phyloP scores from a whole-genome alignment of 2,888 invertebrate species.

The Philaethria dido region DNA sequence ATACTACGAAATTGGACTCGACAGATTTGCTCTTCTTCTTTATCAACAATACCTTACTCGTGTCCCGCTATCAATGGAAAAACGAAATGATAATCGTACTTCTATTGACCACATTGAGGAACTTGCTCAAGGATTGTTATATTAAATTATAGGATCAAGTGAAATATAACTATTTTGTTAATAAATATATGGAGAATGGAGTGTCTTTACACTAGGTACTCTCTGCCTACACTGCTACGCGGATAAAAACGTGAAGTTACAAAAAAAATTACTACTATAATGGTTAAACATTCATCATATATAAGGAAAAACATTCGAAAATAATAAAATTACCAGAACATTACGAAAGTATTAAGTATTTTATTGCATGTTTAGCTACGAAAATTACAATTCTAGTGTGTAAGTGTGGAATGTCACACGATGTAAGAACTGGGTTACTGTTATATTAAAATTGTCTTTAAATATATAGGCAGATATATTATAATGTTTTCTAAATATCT shows the following conservation, averaged over 20 bases:
- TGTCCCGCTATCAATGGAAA: neutral
- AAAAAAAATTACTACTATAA: neutral
- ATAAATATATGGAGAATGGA: too few species aligned
- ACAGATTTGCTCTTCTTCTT: constrained; percentile 22
- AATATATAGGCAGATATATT: neutral
- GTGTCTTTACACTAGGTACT: too few species aligned
- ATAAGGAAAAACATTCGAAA: neutral
- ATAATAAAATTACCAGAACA: neutral
- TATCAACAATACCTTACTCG: constrained; percentile 13
- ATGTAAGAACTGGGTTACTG: neutral
- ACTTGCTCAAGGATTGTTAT: neutral
- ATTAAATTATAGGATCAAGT: too few species aligned
- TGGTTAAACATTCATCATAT: neutral
- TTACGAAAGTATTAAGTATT: too few species aligned
- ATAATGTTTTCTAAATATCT: neutral
- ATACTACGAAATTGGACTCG: constrained; percentile 28
- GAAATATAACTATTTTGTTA: too few species aligned
- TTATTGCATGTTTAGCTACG: neutral
- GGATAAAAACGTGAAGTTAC: too few species aligned
- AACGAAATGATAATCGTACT: neutral
- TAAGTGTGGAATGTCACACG: neutral
- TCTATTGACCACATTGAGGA: neutral
- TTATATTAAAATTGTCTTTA: neutral
- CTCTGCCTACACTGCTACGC: too few species aligned
- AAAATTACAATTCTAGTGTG: neutral